phyloP scores from a whole-genome alignment of 2,113 vertebrate species.

The Chitala chitala region DNA sequence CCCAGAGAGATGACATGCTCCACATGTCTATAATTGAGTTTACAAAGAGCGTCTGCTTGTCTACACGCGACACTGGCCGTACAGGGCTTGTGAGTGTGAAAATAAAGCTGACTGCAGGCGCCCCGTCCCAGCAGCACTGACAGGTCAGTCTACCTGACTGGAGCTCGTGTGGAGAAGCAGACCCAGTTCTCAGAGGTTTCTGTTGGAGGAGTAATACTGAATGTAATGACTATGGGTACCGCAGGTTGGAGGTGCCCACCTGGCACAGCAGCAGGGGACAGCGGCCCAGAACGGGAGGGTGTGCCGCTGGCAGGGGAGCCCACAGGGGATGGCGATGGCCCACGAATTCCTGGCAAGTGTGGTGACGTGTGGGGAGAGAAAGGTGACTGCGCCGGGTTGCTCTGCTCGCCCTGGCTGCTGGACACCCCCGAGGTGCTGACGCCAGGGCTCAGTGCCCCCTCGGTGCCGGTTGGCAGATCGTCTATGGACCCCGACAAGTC shows the following conservation, averaged over 20 bases:
- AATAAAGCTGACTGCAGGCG: too few species aligned
- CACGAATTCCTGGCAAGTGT: constrained; percentile 90
- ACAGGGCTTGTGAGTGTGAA: too few species aligned
- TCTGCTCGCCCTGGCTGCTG: constrained; percentile 98
- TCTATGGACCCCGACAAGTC: constrained; percentile 97
- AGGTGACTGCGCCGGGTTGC: constrained; percentile 96
- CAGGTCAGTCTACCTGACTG: too few species aligned
- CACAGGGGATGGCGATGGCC: constrained; percentile 93
- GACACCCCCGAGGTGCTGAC: constrained; percentile 98
- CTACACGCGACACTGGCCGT: too few species aligned
- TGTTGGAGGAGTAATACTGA: too few species aligned
- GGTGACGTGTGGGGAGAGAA: constrained; percentile 98
- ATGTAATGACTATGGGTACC: too few species aligned
- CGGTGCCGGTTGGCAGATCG: constrained; percentile 91
- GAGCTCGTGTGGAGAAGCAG: too few species aligned
- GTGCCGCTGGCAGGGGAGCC: constrained; percentile 92
- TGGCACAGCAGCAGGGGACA: constrained; percentile 92
- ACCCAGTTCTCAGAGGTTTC: too few species aligned
- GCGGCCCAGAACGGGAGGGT: constrained; percentile 85
- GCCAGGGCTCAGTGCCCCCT: constrained; percentile 93
- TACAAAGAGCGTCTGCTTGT: too few species aligned
- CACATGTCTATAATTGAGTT: too few species aligned
- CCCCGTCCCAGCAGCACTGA: too few species aligned
- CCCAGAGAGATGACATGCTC: too few species aligned
- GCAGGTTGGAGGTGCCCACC: constrained; percentile 60